Conservation (phyloP, 2,797 vertebrate genomes). For the Smutsia temminckii region DNA sequence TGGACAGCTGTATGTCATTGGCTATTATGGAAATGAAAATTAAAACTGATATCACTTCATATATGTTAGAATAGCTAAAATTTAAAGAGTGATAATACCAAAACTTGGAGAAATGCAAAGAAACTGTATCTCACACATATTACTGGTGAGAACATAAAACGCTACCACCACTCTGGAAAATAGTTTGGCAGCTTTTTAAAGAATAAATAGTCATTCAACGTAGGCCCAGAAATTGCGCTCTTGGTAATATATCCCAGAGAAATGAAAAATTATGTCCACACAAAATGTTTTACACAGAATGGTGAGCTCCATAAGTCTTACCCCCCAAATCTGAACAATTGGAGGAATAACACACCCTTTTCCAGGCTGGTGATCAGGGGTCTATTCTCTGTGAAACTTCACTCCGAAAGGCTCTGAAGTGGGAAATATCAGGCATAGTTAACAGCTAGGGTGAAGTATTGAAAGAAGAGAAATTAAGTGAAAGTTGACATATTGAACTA, state of each 20-base stretch:
- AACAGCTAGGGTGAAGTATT: neutral
- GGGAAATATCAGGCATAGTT: neutral
- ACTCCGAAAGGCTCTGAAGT: neutral
- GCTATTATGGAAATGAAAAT: neutral
- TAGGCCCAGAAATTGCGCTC: neutral
- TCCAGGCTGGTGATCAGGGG: neutral
- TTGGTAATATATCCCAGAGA: neutral
- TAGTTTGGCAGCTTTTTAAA: neutral
- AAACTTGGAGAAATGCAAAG: neutral
- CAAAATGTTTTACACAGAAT: neutral
- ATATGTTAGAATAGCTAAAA: neutral
- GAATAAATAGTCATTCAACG: neutral
- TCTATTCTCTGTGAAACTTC: neutral
- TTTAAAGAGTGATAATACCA: neutral
- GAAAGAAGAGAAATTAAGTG: neutral
- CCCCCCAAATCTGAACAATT: neutral
- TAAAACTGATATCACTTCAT: neutral
- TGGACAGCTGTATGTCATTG: neutral
- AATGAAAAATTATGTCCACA: neutral
- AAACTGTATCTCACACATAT: neutral
- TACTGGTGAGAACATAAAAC: neutral
- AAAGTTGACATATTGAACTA: neutral
- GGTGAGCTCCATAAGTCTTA: neutral
- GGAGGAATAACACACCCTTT: neutral
- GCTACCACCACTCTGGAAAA: neutral